Evolutionary conservation across 2,113 vertebrate species (phyloP), one percentile per base, ranked within the genome.

Genomic region (Seriola dumerili): DNA sequence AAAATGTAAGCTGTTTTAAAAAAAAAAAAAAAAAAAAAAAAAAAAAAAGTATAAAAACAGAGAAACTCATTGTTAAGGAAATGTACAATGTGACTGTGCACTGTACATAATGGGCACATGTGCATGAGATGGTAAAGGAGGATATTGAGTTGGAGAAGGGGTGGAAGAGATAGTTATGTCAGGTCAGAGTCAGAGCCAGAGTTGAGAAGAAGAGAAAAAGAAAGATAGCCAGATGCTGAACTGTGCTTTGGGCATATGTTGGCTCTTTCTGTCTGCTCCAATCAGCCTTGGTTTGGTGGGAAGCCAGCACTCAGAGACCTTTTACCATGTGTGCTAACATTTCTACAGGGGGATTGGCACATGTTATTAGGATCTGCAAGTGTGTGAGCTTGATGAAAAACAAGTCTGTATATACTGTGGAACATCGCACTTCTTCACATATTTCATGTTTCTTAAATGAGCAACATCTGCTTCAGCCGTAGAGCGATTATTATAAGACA

Each of bases 311-410:
- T 83, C 57, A 7, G 65, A 91, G 74, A 89, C 83, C 83, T 88
- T 29, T 92, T 83, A 90, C 76, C 81, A 88, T 74, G 84, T 80
- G 81, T 64, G 80, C 78, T 88, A 73, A 72, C 72, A 85, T 90
- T 81, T 88, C 85, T 87, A 66, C 74, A 78, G 77, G 83, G 68
- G 48, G 10, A 78, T 76, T 84, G 75, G 69, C 58, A 83, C 65
- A 80, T 55, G 54, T 74, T 72, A 72, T 69, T 42, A 70, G 74
- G 85, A 42, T 69, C 46, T 58, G 54, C 44, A 72, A 84, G 74
- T 42, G 52, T 84, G 65, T 36, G 66, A 72, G 50, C 17, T 13
- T 52, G 8, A 59, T 79, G 34, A 32, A 64, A 85, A 88, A 62
- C 64, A 62, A 75, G 52, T 70, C 2, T 58, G 23, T 72, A 16